Evolutionary conservation across 2,888 invertebrate genomes (phyloP).

Genomic region (Tryphoninae sp.): DNA sequence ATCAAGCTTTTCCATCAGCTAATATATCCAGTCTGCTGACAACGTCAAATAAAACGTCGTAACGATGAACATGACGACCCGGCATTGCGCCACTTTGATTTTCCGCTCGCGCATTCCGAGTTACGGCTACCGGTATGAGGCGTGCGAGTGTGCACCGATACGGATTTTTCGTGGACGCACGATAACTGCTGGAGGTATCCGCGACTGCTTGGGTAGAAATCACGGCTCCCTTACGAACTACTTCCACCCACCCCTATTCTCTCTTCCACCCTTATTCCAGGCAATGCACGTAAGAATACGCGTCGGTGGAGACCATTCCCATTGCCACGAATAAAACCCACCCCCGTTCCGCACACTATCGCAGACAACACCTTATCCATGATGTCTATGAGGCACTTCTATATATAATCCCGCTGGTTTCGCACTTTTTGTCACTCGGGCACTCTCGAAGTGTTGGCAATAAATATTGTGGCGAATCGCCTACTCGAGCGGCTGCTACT

Average conservation of each 20-base stretch:
- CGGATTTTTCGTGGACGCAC: conserved; percentile 61
- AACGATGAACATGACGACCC: conserved; percentile 50
- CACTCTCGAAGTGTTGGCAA: conserved; percentile 70
- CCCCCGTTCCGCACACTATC: conserved; percentile 16
- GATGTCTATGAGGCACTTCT: conserved; percentile 51
- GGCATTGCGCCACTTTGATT: conserved; percentile 40
- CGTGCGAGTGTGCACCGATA: conserved; percentile 66
- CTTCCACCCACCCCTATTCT: conserved; percentile 30
- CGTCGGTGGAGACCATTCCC: conserved; percentile 13
- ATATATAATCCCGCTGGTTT: conserved; percentile 72
- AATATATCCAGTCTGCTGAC: conserved; percentile 77
- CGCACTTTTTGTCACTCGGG: conserved; percentile 71
- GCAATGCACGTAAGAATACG: conserved; percentile 55
- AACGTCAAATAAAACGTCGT: conserved; percentile 76
- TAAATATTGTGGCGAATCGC: conserved; percentile 71
- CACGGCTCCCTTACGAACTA: conserved; percentile 33
- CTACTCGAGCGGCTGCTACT: conserved; percentile 47
- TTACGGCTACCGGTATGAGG: conserved; percentile 38
- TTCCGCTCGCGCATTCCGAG: conserved; percentile 19
- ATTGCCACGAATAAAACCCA: conserved; percentile 23
- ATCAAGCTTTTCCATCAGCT: conserved; percentile 66
- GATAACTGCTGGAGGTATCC: conserved; percentile 15
- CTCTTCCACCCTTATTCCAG: conserved; percentile 30
- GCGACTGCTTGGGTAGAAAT: conserved; percentile 42
- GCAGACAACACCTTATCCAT: conserved; percentile 9